These are phyloP conservation scores for Brachynemurus nebulosus DNA, from an alignment of 2,888 invertebrate genomes.

Conservation along the genomic window DNA sequence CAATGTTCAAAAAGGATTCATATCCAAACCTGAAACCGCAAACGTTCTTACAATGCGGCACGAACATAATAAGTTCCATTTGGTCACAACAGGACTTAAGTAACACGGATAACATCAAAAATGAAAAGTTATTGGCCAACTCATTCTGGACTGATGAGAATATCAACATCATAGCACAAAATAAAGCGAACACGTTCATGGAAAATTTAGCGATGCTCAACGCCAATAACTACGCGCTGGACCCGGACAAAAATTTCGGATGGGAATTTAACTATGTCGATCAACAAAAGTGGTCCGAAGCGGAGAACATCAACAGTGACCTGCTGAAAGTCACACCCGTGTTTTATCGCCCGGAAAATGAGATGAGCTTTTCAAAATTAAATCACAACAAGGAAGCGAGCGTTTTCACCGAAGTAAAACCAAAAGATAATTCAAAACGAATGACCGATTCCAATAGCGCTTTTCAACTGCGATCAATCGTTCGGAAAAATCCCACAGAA, in stretches of 20 bases:
- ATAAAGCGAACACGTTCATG: constrained; percentile 13
- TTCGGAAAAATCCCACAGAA: constrained; percentile 12
- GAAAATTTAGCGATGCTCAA: not conserved
- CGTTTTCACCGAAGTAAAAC: constrained; percentile 45
- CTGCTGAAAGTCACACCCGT: constrained; percentile 33
- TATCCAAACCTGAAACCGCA: not conserved
- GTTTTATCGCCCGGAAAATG: constrained; percentile 31
- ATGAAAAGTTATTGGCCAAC: constrained; percentile 6
- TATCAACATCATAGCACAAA: constrained; percentile 8
- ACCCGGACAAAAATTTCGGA: constrained; percentile 18
- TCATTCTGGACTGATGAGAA: constrained; percentile 6
- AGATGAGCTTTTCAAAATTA: constrained; percentile 39
- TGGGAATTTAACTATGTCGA: constrained; percentile 9
- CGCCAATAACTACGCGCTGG: constrained; percentile 6
- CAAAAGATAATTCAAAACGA: constrained; percentile 15
- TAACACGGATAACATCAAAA: not conserved
- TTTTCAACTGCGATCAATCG: constrained; percentile 7
- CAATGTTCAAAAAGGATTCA: constrained; percentile 1
- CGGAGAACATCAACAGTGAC: constrained; percentile 27
- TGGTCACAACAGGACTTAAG: constrained; percentile 28
- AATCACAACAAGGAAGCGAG: constrained; percentile 47
- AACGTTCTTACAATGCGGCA: constrained; percentile 32
- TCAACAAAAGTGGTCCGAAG: constrained; percentile 16
- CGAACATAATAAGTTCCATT: constrained; percentile 38
- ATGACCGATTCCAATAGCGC: constrained; percentile 6